Percentiles rank a stretch among this genome's conserved stretches.
Conservation (phyloP, 2,797 vertebrate species). For the Manis crassicaudata region DNA sequence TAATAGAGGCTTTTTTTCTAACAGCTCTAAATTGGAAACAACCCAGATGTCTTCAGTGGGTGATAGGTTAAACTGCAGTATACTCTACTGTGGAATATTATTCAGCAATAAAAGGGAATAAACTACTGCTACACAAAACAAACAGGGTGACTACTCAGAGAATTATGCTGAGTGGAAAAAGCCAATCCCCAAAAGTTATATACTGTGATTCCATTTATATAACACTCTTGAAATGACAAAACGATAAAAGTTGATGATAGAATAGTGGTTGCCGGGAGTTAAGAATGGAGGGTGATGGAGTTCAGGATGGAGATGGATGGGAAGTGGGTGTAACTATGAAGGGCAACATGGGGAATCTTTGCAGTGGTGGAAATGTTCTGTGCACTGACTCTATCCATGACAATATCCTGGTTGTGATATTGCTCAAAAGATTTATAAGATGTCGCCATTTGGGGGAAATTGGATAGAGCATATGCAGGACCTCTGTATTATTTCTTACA, state of each 20-base stretch:
- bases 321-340: not conserved
- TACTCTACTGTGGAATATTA: not conserved
- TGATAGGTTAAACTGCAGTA: not conserved
- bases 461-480: not conserved
- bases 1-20: not conserved
- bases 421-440: not conserved
- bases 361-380: not conserved
- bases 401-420: not conserved
- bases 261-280: not conserved
- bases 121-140: not conserved
- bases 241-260: not conserved
- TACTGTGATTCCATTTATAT: not conserved
- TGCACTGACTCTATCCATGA: not conserved
- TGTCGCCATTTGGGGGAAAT: not conserved
- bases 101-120: not conserved
- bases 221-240: not conserved
- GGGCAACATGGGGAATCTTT: not conserved
- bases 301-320: not conserved
- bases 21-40: not conserved
- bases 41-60: not conserved
- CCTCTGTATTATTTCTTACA: not conserved
- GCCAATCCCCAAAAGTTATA: not conserved
- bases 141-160: not conserved
- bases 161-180: not conserved
- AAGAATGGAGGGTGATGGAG: not conserved